Percentiles rank a stretch among this genome's conserved stretches.
Evolutionary conservation across 2,797 vertebrate genomes (phyloP).

Genomic region (Falco peregrinus): DNA sequence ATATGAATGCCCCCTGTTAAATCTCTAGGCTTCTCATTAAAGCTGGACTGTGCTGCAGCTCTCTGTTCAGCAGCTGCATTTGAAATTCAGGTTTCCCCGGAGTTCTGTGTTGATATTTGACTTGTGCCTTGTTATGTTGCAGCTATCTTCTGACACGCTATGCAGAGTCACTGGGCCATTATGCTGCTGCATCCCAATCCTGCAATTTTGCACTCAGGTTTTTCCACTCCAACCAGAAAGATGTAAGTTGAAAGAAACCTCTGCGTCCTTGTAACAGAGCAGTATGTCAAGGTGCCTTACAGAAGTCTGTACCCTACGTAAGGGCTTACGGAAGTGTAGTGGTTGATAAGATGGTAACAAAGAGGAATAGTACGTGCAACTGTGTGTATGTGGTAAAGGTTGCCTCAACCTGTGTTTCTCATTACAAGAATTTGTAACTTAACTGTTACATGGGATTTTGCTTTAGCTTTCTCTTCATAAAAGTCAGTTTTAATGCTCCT

Average conservation of each 20-base stretch:
- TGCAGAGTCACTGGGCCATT: slow-evolving; percentile 91
- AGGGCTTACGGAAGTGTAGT: background rate
- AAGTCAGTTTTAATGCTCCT: background rate
- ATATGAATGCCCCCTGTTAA: background rate
- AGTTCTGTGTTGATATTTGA: background rate
- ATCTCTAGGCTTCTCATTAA: background rate
- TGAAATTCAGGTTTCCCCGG: background rate
- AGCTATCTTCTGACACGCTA: slow-evolving; percentile 96
- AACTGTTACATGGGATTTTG: background rate
- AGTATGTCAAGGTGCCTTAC: background rate
- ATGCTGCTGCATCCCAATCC: slow-evolving; percentile 93
- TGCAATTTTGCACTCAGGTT: slow-evolving; percentile 99
- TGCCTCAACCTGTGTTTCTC: background rate
- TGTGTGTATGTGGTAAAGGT: background rate
- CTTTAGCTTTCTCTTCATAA: background rate
- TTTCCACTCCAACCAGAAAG: slow-evolving; percentile 99
- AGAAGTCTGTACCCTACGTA: background rate
- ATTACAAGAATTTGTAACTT: background rate
- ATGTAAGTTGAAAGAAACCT: slow-evolving; percentile 85
- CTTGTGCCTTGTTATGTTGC: slow-evolving; percentile 33
- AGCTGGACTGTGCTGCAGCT: background rate
- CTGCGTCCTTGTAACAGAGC: background rate
- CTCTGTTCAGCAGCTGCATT: background rate
- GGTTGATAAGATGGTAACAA: background rate
- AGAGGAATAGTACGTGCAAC: background rate